Evolutionary conservation across 2,888 invertebrate species (phyloP).

Genomic region (Leptinotarsa tumamoca): DNA sequence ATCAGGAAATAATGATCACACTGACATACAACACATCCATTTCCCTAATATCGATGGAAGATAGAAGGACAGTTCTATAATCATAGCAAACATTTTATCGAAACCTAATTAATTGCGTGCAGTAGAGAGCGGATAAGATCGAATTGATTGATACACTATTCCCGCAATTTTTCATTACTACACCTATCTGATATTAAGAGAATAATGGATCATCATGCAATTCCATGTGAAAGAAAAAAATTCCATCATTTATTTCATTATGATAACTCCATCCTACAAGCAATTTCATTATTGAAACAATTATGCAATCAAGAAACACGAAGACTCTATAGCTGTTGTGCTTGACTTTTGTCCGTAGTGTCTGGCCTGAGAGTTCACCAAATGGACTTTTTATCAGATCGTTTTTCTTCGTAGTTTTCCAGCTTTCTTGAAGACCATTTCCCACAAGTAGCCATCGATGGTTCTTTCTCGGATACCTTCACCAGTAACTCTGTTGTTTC

Average conservation of each 20-base stretch:
- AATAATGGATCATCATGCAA: background rate
- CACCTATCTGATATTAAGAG: background rate
- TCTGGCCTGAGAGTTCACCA: no score
- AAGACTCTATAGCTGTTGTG: no score
- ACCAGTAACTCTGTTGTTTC: no score
- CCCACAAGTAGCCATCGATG: no score
- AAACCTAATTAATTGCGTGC: constrained; percentile 7
- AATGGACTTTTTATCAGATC: no score
- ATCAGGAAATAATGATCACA: background rate
- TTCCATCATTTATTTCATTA: background rate
- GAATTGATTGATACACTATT: background rate
- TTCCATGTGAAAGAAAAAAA: background rate
- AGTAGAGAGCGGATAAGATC: background rate
- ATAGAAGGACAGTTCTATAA: background rate
- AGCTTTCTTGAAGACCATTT: no score
- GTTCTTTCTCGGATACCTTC: no score
- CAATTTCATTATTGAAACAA: no score
- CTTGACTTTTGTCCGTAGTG: no score
- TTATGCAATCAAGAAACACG: no score
- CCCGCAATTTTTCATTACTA: background rate
- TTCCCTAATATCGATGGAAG: constrained; percentile 1
- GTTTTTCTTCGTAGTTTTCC: no score
- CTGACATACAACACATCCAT: background rate
- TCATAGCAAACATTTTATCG: background rate
- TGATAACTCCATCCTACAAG: no score